Percentiles rank a stretch among this genome's conserved stretches.
Conservation (phyloP, 2,113 vertebrate genomes). For the Petrocephalus zakoni region DNA sequence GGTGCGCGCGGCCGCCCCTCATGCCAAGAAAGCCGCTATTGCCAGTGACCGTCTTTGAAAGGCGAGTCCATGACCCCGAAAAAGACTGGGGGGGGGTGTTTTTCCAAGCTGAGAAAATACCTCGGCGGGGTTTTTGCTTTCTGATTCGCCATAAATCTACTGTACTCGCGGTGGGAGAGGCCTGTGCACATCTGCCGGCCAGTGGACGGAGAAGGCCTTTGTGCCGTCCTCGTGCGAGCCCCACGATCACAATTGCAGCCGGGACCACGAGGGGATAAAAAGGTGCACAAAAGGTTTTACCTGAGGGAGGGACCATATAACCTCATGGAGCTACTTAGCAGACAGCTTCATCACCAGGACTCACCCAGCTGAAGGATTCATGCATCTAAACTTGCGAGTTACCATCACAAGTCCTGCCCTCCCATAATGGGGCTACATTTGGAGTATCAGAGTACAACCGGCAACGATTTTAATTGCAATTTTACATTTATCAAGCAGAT, state of each 20-base stretch:
- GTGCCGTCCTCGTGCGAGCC: background rate
- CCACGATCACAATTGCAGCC: background rate
- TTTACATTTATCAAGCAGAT: background rate
- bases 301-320: background rate
- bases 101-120: constrained; percentile 8
- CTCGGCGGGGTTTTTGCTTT: background rate
- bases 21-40: background rate
- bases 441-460: background rate
- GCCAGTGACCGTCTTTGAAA: background rate
- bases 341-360: background rate
- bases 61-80: background rate
- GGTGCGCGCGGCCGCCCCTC: background rate
- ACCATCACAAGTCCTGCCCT: background rate
- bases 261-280: background rate
- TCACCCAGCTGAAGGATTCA: background rate
- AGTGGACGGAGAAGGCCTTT: background rate
- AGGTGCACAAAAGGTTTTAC: background rate
- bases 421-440: background rate
- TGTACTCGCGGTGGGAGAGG: background rate
- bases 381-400: background rate
- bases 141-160: background rate
- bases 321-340: background rate
- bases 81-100: background rate
- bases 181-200: background rate
- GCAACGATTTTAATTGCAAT: background rate